Evolutionary conservation across 2,113 vertebrate species (phyloP).

Genomic region (Cololabis saira): DNA sequence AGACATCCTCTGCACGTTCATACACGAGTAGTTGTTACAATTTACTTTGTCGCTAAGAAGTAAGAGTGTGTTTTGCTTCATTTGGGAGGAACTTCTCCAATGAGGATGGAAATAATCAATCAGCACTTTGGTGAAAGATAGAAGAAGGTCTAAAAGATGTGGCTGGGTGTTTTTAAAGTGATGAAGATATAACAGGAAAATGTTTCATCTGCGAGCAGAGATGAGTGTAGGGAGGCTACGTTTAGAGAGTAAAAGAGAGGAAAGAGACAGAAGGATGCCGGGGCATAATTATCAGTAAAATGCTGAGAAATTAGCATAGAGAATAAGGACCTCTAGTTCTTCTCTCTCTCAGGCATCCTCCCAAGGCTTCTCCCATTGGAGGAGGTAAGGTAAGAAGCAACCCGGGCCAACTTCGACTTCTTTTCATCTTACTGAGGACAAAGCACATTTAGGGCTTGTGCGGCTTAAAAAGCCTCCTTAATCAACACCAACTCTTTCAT

Average conservation of each 20-base stretch:
- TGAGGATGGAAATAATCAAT: slow-evolving; percentile 70
- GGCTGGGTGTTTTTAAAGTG: slow-evolving; percentile 58
- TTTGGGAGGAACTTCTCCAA: slow-evolving; percentile 40
- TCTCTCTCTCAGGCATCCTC: slow-evolving; percentile 70
- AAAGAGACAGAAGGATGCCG: slow-evolving; percentile 58
- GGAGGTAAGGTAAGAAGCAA: slow-evolving; percentile 73
- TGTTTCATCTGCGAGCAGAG: slow-evolving; percentile 70
- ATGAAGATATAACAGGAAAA: slow-evolving; percentile 62
- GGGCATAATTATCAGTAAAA: slow-evolving; percentile 77
- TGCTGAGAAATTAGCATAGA: slow-evolving; percentile 69
- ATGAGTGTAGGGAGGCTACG: slow-evolving; percentile 48
- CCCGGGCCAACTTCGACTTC: slow-evolving; percentile 66
- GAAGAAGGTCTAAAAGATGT: slow-evolving; percentile 46
- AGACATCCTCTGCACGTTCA: slow-evolving; percentile 49
- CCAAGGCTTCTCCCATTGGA: slow-evolving; percentile 72
- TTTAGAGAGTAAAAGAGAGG: slow-evolving; percentile 42
- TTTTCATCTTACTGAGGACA: slow-evolving; percentile 78
- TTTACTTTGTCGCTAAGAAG: slow-evolving; percentile 47
- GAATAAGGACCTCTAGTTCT: slow-evolving; percentile 69
- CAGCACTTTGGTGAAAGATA: slow-evolving; percentile 39
- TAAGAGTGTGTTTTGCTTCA: slow-evolving; percentile 50
- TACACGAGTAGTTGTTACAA: slow-evolving; percentile 63
- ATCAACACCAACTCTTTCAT: slow-evolving; percentile 77
- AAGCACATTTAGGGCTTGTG: slow-evolving; percentile 75
- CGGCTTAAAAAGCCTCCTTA: slow-evolving; percentile 74